phyloP scores from a whole-genome alignment of 2,797 vertebrate species.

The Tympanoctomys barrerae region DNA sequence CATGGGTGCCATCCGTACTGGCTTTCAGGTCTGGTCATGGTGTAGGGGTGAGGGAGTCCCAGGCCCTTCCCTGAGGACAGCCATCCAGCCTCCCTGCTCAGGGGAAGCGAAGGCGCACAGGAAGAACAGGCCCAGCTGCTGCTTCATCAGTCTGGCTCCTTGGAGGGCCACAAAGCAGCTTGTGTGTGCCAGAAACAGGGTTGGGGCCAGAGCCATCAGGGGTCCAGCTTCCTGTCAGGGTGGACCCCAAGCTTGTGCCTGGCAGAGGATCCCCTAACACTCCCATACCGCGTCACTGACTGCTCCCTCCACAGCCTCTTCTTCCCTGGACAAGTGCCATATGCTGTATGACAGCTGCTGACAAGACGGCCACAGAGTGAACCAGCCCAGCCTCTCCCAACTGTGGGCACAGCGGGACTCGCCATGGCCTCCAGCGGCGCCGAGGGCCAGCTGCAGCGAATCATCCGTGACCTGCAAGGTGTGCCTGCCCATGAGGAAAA shows the following conservation, averaged over 20 bases:
- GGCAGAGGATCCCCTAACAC: background rate
- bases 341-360: conserved; percentile 63
- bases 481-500: background rate
- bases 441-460: conserved; percentile 96
- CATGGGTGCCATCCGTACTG: background rate
- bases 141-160: background rate
- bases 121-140: background rate
- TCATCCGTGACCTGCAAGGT: conserved; percentile 97
- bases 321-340: conserved; percentile 65
- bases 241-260: background rate
- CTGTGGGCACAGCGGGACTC: conserved; percentile 24
- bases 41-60: background rate
- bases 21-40: background rate
- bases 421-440: conserved; percentile 91
- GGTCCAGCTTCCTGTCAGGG: background rate
- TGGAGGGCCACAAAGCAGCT: background rate
- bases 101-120: background rate
- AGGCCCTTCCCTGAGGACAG: background rate
- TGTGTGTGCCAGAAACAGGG: background rate
- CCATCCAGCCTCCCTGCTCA: background rate
- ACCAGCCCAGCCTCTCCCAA: conserved; percentile 57
- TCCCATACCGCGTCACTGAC: background rate
- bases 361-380: background rate
- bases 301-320: background rate
- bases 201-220: background rate